Base-by-base conservation (phyloP, 2,797 vertebrate species). In the Rhynchonycteris naso region DNA sequence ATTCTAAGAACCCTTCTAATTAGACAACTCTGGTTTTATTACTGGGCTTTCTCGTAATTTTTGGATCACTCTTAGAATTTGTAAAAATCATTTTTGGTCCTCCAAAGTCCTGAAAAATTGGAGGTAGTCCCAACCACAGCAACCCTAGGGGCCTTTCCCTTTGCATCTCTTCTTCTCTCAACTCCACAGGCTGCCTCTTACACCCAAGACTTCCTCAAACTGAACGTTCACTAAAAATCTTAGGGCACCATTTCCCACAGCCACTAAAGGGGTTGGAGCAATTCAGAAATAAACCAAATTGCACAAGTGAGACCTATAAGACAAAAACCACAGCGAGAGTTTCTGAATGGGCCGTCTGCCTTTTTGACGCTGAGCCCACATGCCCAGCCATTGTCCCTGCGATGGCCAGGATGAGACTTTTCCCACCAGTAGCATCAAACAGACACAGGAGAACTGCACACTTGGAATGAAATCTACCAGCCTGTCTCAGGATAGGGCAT, bases 261-360 rank as follows among this genome's bases (percentile, higher is more conserved):
- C 38, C 30, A 52, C 22, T 28, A 71, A 79, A 6, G 26, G 14
- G 35, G 43, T 13, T 68, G 28, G n/a, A 63, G 63, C 56, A 52
- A 83, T 43, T 78, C 35, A 28, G 56, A 92, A 66, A 74, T 68
- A 33, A 92, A 33, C 66, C 65, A 43, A 58, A 89, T 89, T 38
- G 63, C 14, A 5, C n/a, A 16, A 15, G 12, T 26, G 47, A 54
- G 35, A 24, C 14, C 15, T 79, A 4, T 7, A 2, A 72, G 0
- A 0, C 26, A 50, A 28, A 78, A 35, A n/a, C 18, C 50, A 58
- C 26, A 81, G n/a, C 4, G 1, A 50, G 65, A 12, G 33, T 35
- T 47, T 58, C 47, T 2, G 3, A 66, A 66, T 4, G 11, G 35
- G 61, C 14, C 12, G 0, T 14, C 28, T 33, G 5, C 58, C 38